Conservation (phyloP, 2,797 vertebrate genomes). For the Poecilia picta region DNA sequence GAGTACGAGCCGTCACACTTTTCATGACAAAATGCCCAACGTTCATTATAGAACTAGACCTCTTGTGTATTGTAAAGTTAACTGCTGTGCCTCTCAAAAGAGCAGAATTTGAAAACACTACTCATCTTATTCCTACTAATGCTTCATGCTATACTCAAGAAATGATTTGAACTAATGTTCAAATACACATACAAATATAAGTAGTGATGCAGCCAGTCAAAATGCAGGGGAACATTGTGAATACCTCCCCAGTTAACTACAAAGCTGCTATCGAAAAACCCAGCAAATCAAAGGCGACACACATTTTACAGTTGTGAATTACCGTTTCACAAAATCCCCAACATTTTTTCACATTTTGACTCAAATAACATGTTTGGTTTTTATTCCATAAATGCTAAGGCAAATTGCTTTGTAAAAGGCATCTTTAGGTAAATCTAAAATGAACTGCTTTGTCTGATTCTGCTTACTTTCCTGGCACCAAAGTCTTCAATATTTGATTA, state of each 20-base stretch:
- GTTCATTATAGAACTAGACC: conserved; percentile 12
- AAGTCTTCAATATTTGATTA: not conserved
- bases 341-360: not conserved
- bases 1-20: conserved; percentile 25
- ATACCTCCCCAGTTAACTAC: not conserved
- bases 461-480: not conserved
- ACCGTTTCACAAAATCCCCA: not conserved
- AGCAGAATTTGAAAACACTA: not conserved
- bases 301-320: not conserved
- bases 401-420: not conserved
- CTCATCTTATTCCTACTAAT: not conserved
- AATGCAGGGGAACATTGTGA: not conserved
- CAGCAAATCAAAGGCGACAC: too few species aligned
- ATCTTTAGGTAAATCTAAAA: not conserved
- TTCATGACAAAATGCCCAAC: conserved; percentile 25
- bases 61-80: not conserved
- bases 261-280: not conserved
- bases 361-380: not conserved
- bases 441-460: not conserved
- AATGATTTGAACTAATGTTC: too few species aligned
- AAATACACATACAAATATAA: not conserved
- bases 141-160: too few species aligned
- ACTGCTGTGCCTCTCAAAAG: not conserved
- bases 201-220: not conserved
- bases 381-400: not conserved